phyloP scores from a whole-genome alignment of 1,140 invertebrate species.

The Drosophila ambigua region DNA sequence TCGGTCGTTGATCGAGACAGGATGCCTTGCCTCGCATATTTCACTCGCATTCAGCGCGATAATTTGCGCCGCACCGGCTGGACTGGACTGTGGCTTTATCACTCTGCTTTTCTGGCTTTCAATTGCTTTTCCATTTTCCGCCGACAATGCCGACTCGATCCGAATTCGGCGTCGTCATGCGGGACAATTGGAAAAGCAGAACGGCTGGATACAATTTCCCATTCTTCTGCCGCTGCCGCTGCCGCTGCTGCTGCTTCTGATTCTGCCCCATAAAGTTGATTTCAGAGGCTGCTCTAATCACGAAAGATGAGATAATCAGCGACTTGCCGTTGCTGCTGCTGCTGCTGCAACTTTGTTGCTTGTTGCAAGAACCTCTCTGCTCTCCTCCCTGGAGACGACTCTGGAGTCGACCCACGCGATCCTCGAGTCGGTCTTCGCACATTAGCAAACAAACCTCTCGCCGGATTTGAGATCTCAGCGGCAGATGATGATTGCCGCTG shows the following conservation, averaged over 20 bases:
- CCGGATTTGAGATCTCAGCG: constrained; percentile 41
- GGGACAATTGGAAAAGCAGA: constrained; percentile 54
- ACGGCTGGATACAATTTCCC: constrained; percentile 43
- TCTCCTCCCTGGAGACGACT: background rate
- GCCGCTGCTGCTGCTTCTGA: background rate
- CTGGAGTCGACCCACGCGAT: constrained; percentile 50
- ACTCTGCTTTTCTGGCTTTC: constrained; percentile 1
- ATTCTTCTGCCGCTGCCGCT: background rate
- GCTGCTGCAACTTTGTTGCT: constrained; percentile 66
- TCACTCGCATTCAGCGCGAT: constrained; percentile 59
- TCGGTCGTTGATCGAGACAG: constrained; percentile 49
- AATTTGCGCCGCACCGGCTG: constrained; percentile 51
- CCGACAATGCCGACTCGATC: background rate
- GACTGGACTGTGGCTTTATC: constrained; percentile 36
- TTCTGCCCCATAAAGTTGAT: constrained; percentile 28
- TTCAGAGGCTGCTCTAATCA: constrained; percentile 48
- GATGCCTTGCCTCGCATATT: constrained; percentile 67
- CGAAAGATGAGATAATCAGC: constrained; percentile 57
- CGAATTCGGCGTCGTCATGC: constrained; percentile 60
- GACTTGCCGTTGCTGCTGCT: constrained; percentile 40
- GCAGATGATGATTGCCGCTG: constrained; percentile 60
- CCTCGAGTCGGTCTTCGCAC: constrained; percentile 48
- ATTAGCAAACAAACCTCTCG: constrained; percentile 54
- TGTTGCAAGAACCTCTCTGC: background rate
- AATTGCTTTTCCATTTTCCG: constrained; percentile 44